Evolutionary conservation across 1,140 invertebrate species (phyloP), one percentile per base, ranked within the genome.

Genomic region (Polyergus mexicanus): DNA sequence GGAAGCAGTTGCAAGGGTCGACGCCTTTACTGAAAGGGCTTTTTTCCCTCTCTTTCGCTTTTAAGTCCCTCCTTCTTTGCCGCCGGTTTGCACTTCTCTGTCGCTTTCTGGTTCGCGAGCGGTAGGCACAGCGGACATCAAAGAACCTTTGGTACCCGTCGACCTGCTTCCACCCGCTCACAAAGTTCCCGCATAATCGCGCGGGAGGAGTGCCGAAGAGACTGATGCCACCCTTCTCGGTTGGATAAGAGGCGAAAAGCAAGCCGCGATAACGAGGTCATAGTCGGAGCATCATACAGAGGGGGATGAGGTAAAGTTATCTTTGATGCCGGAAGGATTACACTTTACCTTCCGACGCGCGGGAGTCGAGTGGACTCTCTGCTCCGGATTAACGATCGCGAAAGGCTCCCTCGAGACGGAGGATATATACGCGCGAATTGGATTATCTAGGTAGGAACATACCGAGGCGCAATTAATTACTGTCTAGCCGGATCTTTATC

Each of bases 51-150:
- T 65, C 74, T 87, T 86, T 91, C 66, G 71, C 68, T 72, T 84
- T 77, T 41, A 66, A 54, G 83, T 35, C 35, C 56, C 66, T 71
- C 72, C 83, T 83, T 65, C 58, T 74, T 60, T 54, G 25, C 47
- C 28, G 60, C 56, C 19, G n/a, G 41, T 32, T 87, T 51, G 66
- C 60, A 51, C 63, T 74, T 84, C 74, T 16, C 72, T 35, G 66
- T 72, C 66, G 66, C 66, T 35, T 47, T 81, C 83, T 41, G 62
- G 85, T 77, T 98, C 98, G 85, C 98, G 97, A 38, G 96, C 0
- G 98, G 98, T 72, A 99, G 94, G 28, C 97, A 94, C 3, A 90
- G 98, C 92, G 98, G 97, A 88, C 97, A 89, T 93, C 90, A 93
- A 93, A 93, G 92, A 88, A 91, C 65, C 83, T 87, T 86, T 86